phyloP scores from a whole-genome alignment of 2,888 invertebrate species.

The Epinotia demarniana region DNA sequence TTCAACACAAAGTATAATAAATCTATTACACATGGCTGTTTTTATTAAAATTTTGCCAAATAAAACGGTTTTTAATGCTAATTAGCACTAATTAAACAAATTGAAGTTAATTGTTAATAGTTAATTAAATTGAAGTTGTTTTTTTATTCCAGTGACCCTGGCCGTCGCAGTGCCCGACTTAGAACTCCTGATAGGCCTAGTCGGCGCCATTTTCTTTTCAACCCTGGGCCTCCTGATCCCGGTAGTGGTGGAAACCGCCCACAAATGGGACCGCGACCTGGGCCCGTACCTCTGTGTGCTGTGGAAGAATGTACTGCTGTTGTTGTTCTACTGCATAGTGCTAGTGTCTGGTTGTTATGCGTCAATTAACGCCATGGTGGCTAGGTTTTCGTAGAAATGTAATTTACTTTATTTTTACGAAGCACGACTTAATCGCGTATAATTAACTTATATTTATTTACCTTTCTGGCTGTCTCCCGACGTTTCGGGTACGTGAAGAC shows the following conservation, averaged over 20 bases:
- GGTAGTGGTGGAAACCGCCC: slow-evolving; percentile 88
- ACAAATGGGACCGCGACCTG: slow-evolving; percentile 87
- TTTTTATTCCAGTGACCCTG: slow-evolving; percentile 85
- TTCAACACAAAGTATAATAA: no score
- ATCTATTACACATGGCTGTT: no score
- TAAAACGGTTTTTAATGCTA: no score
- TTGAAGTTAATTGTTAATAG: no score
- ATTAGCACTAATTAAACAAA: no score
- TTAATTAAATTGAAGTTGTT: no score
- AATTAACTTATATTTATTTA: no score
- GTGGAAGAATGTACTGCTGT: slow-evolving; percentile 85
- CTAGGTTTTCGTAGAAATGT: slow-evolving; percentile 48
- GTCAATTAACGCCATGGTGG: slow-evolving; percentile 62
- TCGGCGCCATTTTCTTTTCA: slow-evolving; percentile 92
- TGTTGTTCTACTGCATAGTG: slow-evolving; percentile 67
- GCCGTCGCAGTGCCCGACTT: slow-evolving; percentile 92
- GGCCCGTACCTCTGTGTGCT: slow-evolving; percentile 87
- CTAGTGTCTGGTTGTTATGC: slow-evolving; percentile 72
- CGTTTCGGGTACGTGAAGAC: no score
- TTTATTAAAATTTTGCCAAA: no score
- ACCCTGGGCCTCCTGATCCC: slow-evolving; percentile 90
- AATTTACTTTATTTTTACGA: not conserved
- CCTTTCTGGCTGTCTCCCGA: no score
- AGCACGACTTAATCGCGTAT: no score
- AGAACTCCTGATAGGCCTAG: slow-evolving; percentile 93